phyloP scores from a whole-genome alignment of 92 coral and sea anemone species.

The Parazoanthus swiftii region DNA sequence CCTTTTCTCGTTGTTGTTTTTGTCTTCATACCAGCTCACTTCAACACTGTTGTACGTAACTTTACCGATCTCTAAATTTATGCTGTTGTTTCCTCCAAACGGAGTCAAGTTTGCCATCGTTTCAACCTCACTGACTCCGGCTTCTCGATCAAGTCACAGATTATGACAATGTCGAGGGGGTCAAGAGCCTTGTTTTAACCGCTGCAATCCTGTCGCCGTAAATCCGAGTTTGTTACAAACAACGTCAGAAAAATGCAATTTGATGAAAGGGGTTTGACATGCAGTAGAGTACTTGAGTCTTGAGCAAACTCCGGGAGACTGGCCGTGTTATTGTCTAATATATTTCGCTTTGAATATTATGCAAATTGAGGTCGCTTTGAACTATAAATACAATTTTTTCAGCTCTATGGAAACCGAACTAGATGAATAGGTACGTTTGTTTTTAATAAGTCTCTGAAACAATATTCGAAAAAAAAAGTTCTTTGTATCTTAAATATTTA shows the following conservation, averaged over 20 bases:
- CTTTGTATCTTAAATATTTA: too few species aligned
- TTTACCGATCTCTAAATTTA: constrained; percentile 64
- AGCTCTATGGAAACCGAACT: constrained; percentile 31
- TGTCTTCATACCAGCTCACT: constrained; percentile 71
- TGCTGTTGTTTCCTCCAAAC: constrained; percentile 2
- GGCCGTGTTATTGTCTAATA: background rate
- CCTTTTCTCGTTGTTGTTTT: constrained; percentile 59
- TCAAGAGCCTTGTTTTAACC: background rate
- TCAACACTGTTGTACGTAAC: constrained; percentile 96
- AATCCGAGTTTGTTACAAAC: constrained; percentile 5
- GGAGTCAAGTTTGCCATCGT: constrained; percentile 23
- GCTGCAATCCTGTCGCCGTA: background rate
- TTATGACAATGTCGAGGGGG: background rate
- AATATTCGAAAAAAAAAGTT: too few species aligned
- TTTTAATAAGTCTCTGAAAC: background rate
- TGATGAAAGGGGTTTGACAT: constrained; percentile 1
- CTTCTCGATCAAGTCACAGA: background rate
- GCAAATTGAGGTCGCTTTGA: constrained; percentile 13
- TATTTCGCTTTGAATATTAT: background rate
- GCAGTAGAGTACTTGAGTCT: background rate
- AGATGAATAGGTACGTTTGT: background rate
- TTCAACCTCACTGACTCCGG: background rate
- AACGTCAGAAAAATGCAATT: constrained; percentile 16
- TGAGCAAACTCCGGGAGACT: background rate
- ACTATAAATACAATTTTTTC: background rate